Percentiles rank a stretch among this genome's conserved stretches.
These are phyloP conservation scores for Antechinus stuartii DNA, from an alignment of 2,113 vertebrate genomes.

Conservation along the genomic window DNA sequence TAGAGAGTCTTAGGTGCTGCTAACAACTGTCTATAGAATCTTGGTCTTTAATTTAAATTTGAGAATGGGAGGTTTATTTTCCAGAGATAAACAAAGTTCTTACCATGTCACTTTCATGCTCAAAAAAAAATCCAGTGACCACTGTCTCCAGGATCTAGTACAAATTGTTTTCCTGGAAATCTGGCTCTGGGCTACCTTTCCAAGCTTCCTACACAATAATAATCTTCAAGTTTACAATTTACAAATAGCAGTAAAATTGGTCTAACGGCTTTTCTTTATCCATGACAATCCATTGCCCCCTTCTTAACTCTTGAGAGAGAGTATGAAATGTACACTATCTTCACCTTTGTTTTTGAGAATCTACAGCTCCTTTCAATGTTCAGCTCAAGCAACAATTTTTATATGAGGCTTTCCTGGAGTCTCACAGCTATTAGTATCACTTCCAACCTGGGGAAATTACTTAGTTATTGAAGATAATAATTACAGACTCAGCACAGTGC, in stretches of 20 bases:
- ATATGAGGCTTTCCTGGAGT: neutral
- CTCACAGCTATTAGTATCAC: neutral
- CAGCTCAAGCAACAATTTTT: neutral
- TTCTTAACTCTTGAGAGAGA: neutral
- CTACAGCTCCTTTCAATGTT: neutral
- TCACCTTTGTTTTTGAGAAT: neutral
- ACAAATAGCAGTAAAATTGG: neutral
- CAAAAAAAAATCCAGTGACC: neutral
- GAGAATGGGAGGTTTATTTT: neutral
- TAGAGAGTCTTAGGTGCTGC: neutral
- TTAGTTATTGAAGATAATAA: neutral
- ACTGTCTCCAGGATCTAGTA: neutral
- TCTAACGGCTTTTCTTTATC: neutral
- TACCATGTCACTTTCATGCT: neutral
- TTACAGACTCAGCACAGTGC: neutral
- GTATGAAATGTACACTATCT: neutral
- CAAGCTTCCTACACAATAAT: neutral
- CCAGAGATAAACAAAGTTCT: neutral
- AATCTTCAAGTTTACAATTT: neutral
- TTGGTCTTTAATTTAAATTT: neutral
- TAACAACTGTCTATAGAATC: neutral
- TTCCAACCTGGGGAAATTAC: neutral
- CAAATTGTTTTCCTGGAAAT: neutral
- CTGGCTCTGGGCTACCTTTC: neutral
- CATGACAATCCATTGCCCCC: neutral